Conservation (phyloP, 1,140 invertebrate species). For the Anoplolepis gracilipes region DNA sequence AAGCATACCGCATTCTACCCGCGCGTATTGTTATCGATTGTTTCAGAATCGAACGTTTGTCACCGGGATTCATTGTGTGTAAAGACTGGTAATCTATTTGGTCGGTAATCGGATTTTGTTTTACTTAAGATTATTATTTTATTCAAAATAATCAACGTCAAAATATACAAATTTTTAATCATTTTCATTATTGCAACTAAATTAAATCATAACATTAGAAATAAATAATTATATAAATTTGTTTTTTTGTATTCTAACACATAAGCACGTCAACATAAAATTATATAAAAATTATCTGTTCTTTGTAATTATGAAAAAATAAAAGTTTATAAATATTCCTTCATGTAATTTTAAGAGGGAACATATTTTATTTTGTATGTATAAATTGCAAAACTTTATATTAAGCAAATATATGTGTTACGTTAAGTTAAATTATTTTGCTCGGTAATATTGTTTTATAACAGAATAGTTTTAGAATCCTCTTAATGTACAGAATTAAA, state of each 20-base stretch:
- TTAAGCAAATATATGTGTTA: too few species aligned
- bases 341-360: too few species aligned
- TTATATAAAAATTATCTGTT: too few species aligned
- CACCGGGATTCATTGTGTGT: conserved; percentile 1
- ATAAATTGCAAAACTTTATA: too few species aligned
- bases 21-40: conserved; percentile 24
- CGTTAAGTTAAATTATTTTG: too few species aligned
- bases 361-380: too few species aligned
- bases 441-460: too few species aligned
- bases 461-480: too few species aligned
- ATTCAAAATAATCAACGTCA: not conserved
- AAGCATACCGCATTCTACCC: conserved; percentile 45
- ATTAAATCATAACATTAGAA: not conserved
- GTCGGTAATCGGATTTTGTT: not conserved
- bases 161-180: not conserved
- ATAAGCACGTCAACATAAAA: too few species aligned
- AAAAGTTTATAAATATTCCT: too few species aligned
- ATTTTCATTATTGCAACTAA: not conserved
- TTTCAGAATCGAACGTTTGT: conserved; percentile 34
- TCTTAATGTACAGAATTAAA: too few species aligned
- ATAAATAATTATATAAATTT: not conserved
- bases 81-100: not conserved
- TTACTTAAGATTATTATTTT: not conserved
- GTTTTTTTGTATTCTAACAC: not conserved
- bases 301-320: too few species aligned